Percentiles rank a stretch among this genome's conserved stretches.
phyloP scores from a whole-genome alignment of 53 echinoderm and acorn worm genomes.

The Mesocentrotus franciscanus region DNA sequence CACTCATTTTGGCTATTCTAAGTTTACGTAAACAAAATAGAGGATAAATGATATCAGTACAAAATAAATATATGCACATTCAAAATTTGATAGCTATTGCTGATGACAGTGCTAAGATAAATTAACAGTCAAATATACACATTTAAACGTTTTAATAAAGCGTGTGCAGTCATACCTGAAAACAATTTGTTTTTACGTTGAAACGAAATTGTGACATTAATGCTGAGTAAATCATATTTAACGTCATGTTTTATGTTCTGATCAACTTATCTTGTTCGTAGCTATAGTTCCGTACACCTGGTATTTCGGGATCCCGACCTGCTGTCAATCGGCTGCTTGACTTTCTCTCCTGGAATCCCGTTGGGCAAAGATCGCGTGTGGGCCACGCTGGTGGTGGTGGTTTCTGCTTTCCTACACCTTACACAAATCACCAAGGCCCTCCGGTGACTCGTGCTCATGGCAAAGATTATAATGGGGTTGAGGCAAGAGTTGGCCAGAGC shows the following conservation, averaged over 20 bases:
- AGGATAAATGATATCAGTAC: background rate
- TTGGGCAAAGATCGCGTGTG: conserved; percentile 52
- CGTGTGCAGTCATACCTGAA: background rate
- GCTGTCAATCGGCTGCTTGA: conserved; percentile 57
- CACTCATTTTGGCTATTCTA: background rate
- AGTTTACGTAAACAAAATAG: background rate
- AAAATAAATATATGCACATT: background rate
- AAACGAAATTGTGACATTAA: background rate
- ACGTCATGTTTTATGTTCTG: background rate
- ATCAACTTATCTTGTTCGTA: background rate
- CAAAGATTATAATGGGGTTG: conserved; percentile 70
- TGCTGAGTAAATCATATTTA: background rate
- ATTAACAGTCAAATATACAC: background rate
- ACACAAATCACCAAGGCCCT: conserved; percentile 70
- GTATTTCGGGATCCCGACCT: conserved; percentile 64
- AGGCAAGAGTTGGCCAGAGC: conserved; percentile 75
- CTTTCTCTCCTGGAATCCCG: conserved; percentile 63
- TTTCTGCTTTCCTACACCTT: conserved; percentile 60
- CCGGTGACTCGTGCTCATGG: conserved; percentile 73
- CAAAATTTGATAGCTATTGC: background rate
- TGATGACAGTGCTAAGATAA: background rate
- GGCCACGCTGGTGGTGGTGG: conserved; percentile 20
- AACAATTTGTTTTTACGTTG: background rate
- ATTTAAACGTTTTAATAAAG: background rate
- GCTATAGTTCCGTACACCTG: conserved; percentile 61